Evolutionary conservation across 2,888 invertebrate genomes (phyloP).

Genomic region (Lasioglossum morio): DNA sequence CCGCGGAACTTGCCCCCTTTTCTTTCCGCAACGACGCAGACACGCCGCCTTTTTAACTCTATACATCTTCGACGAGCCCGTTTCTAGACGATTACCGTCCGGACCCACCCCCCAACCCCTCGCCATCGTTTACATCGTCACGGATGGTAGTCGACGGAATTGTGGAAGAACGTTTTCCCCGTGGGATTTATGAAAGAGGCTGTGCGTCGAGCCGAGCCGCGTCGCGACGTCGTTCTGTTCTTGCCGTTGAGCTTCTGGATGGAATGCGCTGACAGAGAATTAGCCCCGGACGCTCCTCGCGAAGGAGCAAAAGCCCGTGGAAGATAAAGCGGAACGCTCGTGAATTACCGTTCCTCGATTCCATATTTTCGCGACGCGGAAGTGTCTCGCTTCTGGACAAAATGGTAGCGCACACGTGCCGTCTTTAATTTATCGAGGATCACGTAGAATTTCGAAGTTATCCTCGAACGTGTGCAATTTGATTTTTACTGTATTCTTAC

Average conservation of each 20-base stretch:
- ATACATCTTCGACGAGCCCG: constrained; percentile 28
- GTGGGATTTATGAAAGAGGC: constrained; percentile 7
- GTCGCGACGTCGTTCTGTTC: not conserved
- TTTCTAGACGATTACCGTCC: constrained; percentile 16
- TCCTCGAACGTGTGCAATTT: too few relatives aligned
- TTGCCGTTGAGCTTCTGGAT: not conserved
- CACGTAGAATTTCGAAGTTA: not conserved
- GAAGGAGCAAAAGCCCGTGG: not conserved
- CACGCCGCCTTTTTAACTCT: constrained; percentile 14
- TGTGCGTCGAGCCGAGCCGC: not conserved
- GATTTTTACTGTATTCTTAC: too few relatives aligned
- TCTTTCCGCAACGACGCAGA: not conserved
- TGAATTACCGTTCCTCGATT: not conserved
- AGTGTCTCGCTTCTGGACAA: not conserved
- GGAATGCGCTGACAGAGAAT: constrained; percentile 5
- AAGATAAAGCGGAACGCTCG: not conserved
- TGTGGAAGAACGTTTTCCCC: not conserved
- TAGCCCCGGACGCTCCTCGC: not conserved
- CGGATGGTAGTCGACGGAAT: not conserved
- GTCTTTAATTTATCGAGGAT: not conserved
- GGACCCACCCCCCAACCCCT: not conserved
- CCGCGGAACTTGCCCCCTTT: constrained; percentile 61
- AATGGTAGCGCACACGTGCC: too few relatives aligned
- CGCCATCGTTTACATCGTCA: constrained; percentile 6
- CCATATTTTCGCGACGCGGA: not conserved